Evolutionary conservation across 1,140 invertebrate genomes (phyloP), one percentile per base, ranked within the genome.

Genomic region (Harpegnathos saltator): DNA sequence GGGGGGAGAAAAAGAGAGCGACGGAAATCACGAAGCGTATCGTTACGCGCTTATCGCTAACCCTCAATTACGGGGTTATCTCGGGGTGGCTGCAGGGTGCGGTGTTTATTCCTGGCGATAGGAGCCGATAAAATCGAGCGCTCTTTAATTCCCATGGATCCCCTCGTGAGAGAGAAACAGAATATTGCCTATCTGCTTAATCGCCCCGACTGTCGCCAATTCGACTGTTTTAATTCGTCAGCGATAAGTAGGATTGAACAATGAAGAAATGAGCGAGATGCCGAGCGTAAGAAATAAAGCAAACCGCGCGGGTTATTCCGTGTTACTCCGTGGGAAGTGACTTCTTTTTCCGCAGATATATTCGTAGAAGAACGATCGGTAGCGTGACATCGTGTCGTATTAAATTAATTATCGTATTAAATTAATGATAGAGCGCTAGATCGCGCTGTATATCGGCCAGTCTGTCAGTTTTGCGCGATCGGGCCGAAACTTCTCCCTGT

Each of bases 41-140:
- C n/a, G n/a, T 80, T 87, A 91, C 83, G 56, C 68, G 65, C 89
- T 91, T 91, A 91, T 90, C 91, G 88, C 86, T 91, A 90, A 91
- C 91, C 91, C 91, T 89, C 89, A 88, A 89, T 91, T 91, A 87
- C 82, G 78, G 89, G 89, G 89, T 92, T 92, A 92, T 92, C 91
- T 82, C 85, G 83, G 82, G 85, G 77, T 88, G 77, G 86, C 65
- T 80, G 91, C 84, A 90, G 90, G 90, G 89, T 91, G 89, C 83
- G 72, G 62, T 92, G 87, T 92, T 92, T 92, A 91, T 91, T 90
- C 84, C 89, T 82, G 50, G 48, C 84, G 89, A 92, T 91, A 91
- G 81, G 85, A 85, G 5, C 68, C 77, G 91, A 92, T 92, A 91
- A 91, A 89, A 88, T 91, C 85, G 59, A 81, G 84, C 61, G 84